These are phyloP conservation scores for Clarias gariepinus DNA, from an alignment of 2,113 vertebrate genomes.

Conservation along the genomic window DNA sequence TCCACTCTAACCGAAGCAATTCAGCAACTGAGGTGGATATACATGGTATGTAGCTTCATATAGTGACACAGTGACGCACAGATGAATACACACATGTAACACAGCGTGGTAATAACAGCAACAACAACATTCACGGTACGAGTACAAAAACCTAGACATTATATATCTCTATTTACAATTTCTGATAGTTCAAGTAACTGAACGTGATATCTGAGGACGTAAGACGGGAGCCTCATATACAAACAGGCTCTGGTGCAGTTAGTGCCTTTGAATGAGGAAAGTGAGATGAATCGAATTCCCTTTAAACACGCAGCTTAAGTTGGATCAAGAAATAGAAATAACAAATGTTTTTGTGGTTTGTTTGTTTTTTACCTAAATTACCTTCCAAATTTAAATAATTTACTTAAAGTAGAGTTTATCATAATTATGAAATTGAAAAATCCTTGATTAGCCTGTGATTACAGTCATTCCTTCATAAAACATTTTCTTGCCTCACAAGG, in stretches of 20 bases:
- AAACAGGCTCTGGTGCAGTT: background rate
- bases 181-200: constrained; percentile 14
- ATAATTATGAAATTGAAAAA: background rate
- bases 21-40: background rate
- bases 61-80: background rate
- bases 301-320: background rate
- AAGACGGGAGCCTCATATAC: background rate
- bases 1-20: constrained; percentile 28
- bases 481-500: background rate
- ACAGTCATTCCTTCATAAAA: background rate
- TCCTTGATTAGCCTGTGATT: background rate
- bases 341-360: too few species aligned
- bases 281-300: background rate
- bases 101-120: background rate
- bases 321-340: too few species aligned
- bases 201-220: background rate
- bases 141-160: background rate
- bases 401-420: too few species aligned
- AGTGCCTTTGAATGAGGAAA: background rate
- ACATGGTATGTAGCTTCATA: background rate
- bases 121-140: background rate
- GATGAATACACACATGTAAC: background rate
- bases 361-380: too few species aligned
- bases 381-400: background rate
- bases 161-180: too few species aligned